Base-by-base conservation (phyloP, 1,140 invertebrate genomes). In the Homalodisca vitripennis region DNA sequence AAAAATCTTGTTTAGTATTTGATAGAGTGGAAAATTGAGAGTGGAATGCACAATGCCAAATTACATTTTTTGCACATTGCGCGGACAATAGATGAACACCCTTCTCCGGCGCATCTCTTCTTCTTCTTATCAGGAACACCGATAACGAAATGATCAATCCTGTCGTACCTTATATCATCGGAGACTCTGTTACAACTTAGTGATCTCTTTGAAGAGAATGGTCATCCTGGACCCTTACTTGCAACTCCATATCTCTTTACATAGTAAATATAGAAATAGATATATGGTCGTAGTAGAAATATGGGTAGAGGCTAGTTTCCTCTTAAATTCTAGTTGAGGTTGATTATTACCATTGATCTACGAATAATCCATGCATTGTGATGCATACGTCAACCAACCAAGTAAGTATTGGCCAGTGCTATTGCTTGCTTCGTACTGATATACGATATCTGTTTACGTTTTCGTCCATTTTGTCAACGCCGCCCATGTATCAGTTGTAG, bases 301-400 rank as follows among this genome's bases (percentile, higher is more conserved):
- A n/a, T n/a, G n/a, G n/a, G n/a, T n/a, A n/a, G n/a, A n/a, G n/a
- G n/a, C 41, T 46, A 46, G n/a, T 46, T 46, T n/a, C 41, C 41
- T 46, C n/a, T n/a, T 46, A 46, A 46, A 46, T 12, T 46, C 12
- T 12, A 46, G 41, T n/a, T 46, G 41, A n/a, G 41, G n/a, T 46
- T 46, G 10, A 46, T 12, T 46, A 12, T 46, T 46, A 46, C 41
- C 41, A n/a, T n/a, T 46, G n/a, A 12, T 46, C n/a, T 46, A 46
- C n/a, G n/a, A n/a, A n/a, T n/a, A n/a, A n/a, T n/a, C 48, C 48
- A 51, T 51, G 48, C 48, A 51, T 51, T 51, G 2, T 51, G n/a
- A 22, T 51, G 48, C 48, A 51, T 14, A 51, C 48, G n/a, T 51
- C n/a, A 51, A 51, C 2, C 3, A 22, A 3, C 6, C 48, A 51